Base-by-base conservation (phyloP, 2,888 invertebrate genomes). In the Caenorhabditis macrosperma region DNA sequence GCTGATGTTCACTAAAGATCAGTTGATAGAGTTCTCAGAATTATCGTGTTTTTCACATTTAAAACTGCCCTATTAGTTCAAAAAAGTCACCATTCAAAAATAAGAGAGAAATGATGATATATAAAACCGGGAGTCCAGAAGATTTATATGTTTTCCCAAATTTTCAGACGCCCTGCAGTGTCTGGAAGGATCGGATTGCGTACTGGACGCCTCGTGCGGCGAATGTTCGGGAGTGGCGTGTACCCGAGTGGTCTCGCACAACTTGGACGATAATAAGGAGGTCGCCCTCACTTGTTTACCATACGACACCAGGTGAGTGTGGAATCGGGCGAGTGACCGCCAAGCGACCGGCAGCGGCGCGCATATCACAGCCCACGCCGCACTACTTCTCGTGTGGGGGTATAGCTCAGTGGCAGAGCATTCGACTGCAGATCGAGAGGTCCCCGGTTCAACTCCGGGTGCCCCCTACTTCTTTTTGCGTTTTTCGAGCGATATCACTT, bases 391-490 rank as follows among this genome's bases (percentile, higher is more conserved):
- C 38, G n/a, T 38, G 63, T 60, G 86, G 86, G 86, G 86, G 86
- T 84, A 86, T 88, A 88, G 88, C 88, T 88, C 88, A 88, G 88
- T 86, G 88, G 88, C 81, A 88, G 88, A 88, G 88, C 88, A 88
- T 87, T 88, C 87, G 88, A 88, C 87, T 88, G 88, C 88, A 88
- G 88, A 88, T 88, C 88, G 87, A 88, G 87, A 88, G 87, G 88
- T 88, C 88, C 84, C 85, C 81, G 88, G 61, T 76, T 76, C 67
- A 68, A 66, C 67, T 71, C 71, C 69, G 64, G 69, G 69, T 69
- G 61, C 71, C 66, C 64, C 60, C 71, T 64, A 63, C 22, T 46
- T 69, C 28, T 5, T 61, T 69, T 60, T 46, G 6, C 12, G 17
- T 46, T 61, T 69, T 30, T 41, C 0, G 7, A 4, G 0, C 4